Evolutionary conservation across 2,113 vertebrate species (phyloP).

Genomic region (Ciconia stormi): DNA sequence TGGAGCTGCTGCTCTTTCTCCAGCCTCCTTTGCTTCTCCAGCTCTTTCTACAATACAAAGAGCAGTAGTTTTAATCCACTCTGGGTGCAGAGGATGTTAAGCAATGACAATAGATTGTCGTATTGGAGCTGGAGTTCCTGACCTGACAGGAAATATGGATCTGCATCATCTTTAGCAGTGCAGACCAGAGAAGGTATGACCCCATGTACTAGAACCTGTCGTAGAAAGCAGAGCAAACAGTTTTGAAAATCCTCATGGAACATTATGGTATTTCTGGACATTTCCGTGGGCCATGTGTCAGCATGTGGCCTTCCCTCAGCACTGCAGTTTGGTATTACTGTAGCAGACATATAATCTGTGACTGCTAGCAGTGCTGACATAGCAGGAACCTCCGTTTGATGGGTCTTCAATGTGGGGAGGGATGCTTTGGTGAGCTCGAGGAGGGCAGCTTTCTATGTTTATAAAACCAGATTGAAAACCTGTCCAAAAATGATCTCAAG

Average conservation of each 20-base stretch:
- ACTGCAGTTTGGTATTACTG: not conserved
- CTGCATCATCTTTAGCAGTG: not conserved
- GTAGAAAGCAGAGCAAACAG: not conserved
- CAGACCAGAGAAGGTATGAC: not conserved
- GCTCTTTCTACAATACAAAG: slow-evolving; percentile 78
- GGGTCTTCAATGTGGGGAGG: not conserved
- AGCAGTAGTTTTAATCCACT: not conserved
- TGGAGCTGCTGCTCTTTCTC: slow-evolving; percentile 78
- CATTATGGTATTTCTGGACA: not conserved
- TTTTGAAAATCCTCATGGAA: not conserved
- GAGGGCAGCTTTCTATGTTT: not conserved
- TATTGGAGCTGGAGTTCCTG: not conserved
- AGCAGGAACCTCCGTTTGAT: not conserved
- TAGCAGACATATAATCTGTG: not conserved
- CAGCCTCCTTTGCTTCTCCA: slow-evolving; percentile 81
- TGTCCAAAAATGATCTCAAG: not conserved
- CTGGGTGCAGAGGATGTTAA: not conserved
- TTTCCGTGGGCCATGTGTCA: not conserved
- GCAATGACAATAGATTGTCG: not conserved
- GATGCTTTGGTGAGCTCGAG: not conserved
- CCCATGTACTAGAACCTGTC: not conserved
- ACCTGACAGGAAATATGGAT: not conserved
- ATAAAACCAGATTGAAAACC: not conserved
- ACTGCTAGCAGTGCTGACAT: not conserved
- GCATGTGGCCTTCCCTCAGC: not conserved